A percentile compares a stretch with the other conserved stretches of the same genome.
Conservation (phyloP, 2,113 vertebrate genomes). For the Pelecanoides urinatrix region DNA sequence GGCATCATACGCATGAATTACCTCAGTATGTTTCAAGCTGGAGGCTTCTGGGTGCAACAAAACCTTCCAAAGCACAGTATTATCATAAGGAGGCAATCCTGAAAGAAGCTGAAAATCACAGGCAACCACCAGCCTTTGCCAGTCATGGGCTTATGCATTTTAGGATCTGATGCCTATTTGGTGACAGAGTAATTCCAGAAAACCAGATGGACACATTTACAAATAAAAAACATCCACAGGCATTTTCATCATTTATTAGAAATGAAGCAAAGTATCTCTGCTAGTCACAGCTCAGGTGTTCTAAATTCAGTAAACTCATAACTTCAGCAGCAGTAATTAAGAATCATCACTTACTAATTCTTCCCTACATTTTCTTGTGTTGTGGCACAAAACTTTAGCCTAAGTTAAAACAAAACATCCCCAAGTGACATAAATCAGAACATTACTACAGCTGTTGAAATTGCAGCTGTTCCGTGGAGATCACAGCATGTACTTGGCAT, state of each 20-base stretch:
- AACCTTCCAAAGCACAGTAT: neutral
- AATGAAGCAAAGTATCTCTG: neutral
- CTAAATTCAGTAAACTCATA: neutral
- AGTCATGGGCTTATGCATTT: neutral
- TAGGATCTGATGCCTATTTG: neutral
- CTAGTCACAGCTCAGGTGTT: neutral
- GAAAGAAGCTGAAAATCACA: neutral
- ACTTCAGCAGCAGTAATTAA: neutral
- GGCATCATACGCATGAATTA: neutral
- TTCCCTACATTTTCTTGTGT: neutral
- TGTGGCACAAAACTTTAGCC: neutral
- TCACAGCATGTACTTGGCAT: neutral
- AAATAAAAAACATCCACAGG: neutral
- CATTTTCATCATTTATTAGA: neutral
- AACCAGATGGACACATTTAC: neutral
- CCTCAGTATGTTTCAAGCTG: neutral
- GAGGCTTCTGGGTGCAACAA: neutral
- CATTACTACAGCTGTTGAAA: conserved; percentile 10
- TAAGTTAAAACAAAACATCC: neutral
- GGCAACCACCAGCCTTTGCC: neutral
- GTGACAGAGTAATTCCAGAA: neutral
- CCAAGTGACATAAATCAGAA: neutral
- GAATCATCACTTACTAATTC: neutral
- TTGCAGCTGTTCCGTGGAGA: neutral
- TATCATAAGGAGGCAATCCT: neutral